Conservation (phyloP, 2,113 vertebrate species). For the Eulemur macaco region DNA sequence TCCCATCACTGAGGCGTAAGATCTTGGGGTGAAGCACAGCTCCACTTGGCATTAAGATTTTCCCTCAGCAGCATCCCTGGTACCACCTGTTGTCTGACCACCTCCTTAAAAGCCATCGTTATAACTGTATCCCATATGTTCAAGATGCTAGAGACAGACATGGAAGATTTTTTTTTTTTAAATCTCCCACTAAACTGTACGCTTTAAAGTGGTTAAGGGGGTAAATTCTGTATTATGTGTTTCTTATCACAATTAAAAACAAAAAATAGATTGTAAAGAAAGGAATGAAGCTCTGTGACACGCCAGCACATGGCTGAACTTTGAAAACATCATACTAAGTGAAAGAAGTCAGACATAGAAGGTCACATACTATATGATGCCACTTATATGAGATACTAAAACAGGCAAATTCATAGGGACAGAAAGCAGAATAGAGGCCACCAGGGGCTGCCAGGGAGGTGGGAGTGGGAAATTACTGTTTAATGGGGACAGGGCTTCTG, state of each 20-base stretch:
- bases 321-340: not conserved
- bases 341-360: not conserved
- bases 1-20: not conserved
- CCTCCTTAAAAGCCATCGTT: not conserved
- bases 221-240: not conserved
- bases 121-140: too few species aligned
- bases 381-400: too few species aligned
- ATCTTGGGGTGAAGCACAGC: not conserved
- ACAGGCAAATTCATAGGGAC: not conserved
- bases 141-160: not conserved
- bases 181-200: not conserved
- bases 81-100: not conserved
- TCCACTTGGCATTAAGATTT: not conserved
- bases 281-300: not conserved
- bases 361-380: not conserved
- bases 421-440: not conserved
- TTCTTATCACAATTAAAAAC: not conserved
- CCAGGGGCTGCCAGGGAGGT: not conserved
- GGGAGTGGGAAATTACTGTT: not conserved
- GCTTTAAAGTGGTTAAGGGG: not conserved
- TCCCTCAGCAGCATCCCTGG: rapidly evolving
- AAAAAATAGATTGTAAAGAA: not conserved
- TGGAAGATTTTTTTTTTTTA: not conserved
- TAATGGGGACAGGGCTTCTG: not conserved
- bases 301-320: not conserved